Evolutionary conservation across 1,140 invertebrate genomes (phyloP).

Genomic region (Acromyrmex echinatior): DNA sequence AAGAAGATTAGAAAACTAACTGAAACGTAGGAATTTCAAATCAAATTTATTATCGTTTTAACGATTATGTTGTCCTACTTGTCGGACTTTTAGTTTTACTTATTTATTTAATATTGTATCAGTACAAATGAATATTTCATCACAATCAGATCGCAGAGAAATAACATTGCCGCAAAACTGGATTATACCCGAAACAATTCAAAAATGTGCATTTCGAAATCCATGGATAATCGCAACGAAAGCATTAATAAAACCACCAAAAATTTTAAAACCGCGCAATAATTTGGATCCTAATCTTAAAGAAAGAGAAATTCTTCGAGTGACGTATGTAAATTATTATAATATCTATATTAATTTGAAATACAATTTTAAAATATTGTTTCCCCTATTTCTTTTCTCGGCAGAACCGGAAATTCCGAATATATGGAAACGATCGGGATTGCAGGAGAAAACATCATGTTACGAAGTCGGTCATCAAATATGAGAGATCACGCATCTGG

Average conservation of each 20-base stretch:
- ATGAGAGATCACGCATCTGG: slow-evolving; percentile 36
- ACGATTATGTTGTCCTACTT: background rate
- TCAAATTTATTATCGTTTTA: no score
- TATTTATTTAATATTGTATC: background rate
- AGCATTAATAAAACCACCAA: slow-evolving; percentile 19
- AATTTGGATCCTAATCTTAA: slow-evolving; percentile 74
- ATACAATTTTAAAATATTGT: background rate
- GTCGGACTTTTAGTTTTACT: background rate
- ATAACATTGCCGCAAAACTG: slow-evolving; percentile 70
- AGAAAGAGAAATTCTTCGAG: slow-evolving; percentile 76
- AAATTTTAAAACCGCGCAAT: slow-evolving; percentile 55
- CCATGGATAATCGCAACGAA: slow-evolving; percentile 58
- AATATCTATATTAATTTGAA: background rate
- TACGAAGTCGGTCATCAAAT: slow-evolving; percentile 35
- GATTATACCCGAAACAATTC: slow-evolving; percentile 76
- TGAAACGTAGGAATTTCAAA: no score
- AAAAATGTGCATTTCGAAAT: slow-evolving; percentile 72
- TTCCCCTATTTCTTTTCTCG: background rate
- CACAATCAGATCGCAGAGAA: slow-evolving; percentile 19
- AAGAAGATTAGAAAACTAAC: no score
- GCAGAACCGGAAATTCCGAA: slow-evolving; percentile 78
- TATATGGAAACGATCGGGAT: slow-evolving; percentile 72
- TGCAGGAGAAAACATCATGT: slow-evolving; percentile 66
- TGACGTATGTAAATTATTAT: slow-evolving; percentile 64
- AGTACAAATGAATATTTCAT: background rate